Conservation (phyloP, 2,797 vertebrate genomes). For the Knipowitschia caucasica region DNA sequence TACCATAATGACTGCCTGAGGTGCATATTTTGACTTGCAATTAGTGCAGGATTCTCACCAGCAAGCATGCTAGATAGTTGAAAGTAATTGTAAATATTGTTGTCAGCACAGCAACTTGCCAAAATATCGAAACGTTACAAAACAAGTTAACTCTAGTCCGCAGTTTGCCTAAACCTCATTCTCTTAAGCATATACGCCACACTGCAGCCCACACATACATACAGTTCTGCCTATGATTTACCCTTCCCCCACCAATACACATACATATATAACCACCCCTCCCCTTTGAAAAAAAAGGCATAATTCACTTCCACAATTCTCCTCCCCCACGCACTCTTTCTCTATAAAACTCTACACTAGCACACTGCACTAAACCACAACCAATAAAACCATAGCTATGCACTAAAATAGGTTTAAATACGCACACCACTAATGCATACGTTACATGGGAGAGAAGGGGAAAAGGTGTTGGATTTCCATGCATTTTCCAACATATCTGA, state of each 20-base stretch:
- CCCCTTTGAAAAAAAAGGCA: slow-evolving; percentile 65
- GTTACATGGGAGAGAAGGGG: slow-evolving; percentile 2
- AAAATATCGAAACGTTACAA: slow-evolving; percentile 1
- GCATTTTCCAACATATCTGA: slow-evolving; percentile 52
- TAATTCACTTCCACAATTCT: slow-evolving; percentile 71
- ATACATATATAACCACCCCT: slow-evolving; percentile 68
- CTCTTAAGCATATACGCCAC: slow-evolving; percentile 18
- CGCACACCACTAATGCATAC: slow-evolving; percentile 13
- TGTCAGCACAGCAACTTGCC: neutral
- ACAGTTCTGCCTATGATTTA: slow-evolving; percentile 55
- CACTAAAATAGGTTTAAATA: slow-evolving; percentile 2
- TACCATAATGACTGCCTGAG: too few relatives aligned
- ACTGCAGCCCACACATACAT: slow-evolving; percentile 58
- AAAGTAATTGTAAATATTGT: too few relatives aligned
- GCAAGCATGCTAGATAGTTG: too few relatives aligned
- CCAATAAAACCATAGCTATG: slow-evolving; percentile 18
- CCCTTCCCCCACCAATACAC: slow-evolving; percentile 65
- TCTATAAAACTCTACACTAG: slow-evolving; percentile 57
- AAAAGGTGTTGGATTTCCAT: slow-evolving; percentile 39
- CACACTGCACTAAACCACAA: slow-evolving; percentile 23
- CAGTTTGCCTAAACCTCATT: slow-evolving; percentile 16
- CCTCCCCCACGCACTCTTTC: slow-evolving; percentile 64
- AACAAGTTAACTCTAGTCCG: slow-evolving; percentile 20
- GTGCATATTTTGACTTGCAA: too few relatives aligned
- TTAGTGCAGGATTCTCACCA: too few relatives aligned